These are phyloP conservation scores for Dromius quadrimaculatus DNA, from an alignment of 2,888 invertebrate species.

Conservation along the genomic window DNA sequence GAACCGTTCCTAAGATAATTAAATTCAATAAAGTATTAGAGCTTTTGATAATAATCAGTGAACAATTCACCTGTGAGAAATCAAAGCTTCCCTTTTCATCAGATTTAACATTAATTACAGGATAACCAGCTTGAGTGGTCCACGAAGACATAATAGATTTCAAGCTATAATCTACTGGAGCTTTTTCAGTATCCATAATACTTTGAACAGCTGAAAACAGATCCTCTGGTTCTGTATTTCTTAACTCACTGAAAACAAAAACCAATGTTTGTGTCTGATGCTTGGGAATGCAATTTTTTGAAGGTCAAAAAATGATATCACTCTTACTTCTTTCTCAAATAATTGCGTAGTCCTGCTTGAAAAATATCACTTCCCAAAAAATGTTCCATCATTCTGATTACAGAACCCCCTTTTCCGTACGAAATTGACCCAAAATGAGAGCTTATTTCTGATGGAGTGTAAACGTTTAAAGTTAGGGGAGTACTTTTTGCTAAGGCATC, in stretches of 20 bases:
- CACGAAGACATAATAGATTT: constrained; percentile 70
- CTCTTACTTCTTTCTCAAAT: constrained; percentile 69
- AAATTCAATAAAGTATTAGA: not conserved
- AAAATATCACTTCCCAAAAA: constrained; percentile 70
- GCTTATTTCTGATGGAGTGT: constrained; percentile 71
- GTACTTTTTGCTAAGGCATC: constrained; percentile 74
- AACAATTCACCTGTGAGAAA: constrained; percentile 58
- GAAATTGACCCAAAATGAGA: constrained; percentile 76
- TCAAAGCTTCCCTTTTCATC: constrained; percentile 52
- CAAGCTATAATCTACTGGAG: constrained; percentile 48
- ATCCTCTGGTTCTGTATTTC: constrained; percentile 67
- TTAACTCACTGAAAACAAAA: constrained; percentile 63
- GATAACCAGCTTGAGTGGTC: constrained; percentile 73
- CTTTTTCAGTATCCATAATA: constrained; percentile 22
- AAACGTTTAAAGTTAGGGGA: constrained; percentile 68
- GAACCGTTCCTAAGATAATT: not conserved
- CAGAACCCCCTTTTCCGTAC: constrained; percentile 71
- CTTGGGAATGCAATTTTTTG: not conserved
- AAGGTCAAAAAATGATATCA: too few species aligned
- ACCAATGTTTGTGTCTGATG: not conserved
- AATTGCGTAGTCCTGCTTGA: constrained; percentile 69
- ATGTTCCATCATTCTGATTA: constrained; percentile 77
- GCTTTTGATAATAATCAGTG: too few species aligned
- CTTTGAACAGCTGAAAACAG: constrained; percentile 68
- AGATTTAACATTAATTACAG: constrained; percentile 68